Evolutionary conservation across 2,113 vertebrate species (phyloP).

Genomic region (Cranoglanis bouderius): DNA sequence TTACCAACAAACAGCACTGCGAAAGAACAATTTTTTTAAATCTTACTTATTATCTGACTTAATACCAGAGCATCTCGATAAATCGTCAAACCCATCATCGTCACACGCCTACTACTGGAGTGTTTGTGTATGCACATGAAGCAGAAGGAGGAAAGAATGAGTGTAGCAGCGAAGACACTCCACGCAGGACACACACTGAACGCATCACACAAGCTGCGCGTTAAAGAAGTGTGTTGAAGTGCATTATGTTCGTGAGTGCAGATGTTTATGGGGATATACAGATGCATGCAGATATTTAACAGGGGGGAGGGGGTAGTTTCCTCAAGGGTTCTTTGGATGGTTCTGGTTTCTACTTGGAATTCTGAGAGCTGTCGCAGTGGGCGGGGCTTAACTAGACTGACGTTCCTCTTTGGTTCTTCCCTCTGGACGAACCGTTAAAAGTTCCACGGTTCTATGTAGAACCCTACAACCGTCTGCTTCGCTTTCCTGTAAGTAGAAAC

Average conservation of each 20-base stretch:
- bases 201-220: neutral
- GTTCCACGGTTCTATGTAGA: neutral
- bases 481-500: neutral
- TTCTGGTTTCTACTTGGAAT: neutral
- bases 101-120: neutral
- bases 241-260: neutral
- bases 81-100: neutral
- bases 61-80: too few species aligned
- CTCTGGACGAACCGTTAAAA: neutral
- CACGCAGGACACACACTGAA: constrained; percentile 3
- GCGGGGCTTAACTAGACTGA: neutral
- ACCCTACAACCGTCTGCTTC: neutral
- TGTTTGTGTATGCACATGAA: neutral
- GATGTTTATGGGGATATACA: too few species aligned
- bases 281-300: too few species aligned
- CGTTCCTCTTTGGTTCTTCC: neutral
- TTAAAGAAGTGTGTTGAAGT: neutral
- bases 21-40: too few species aligned
- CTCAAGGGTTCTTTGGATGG: neutral
- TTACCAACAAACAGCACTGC: too few species aligned
- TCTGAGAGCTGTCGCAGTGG: neutral
- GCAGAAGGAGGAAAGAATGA: neutral
- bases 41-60: too few species aligned
- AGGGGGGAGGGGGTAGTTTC: neutral
- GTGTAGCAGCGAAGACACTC: neutral